A percentile compares a stretch with the other conserved stretches of the same genome.
Conservation (phyloP, 2,888 invertebrate species). For the Eledona agricola region DNA sequence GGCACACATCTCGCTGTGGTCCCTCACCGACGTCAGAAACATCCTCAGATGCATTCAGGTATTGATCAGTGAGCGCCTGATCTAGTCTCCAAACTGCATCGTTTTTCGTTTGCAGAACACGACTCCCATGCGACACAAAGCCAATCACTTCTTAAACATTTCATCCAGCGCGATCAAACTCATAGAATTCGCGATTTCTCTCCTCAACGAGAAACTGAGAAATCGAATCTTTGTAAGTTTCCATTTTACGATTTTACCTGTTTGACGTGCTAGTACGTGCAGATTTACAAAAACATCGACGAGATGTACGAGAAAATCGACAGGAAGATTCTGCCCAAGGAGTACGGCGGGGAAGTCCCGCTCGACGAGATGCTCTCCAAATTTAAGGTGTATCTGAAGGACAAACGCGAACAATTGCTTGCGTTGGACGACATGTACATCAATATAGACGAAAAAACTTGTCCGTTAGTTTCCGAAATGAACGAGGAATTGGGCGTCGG, state of each 20-base stretch:
- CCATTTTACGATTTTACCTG: background rate
- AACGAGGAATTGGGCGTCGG: constrained; percentile 77
- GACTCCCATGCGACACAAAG: constrained; percentile 90
- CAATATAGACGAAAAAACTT: constrained; percentile 68
- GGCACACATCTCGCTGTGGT: constrained; percentile 85
- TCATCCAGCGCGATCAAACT: constrained; percentile 82
- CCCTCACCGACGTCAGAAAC: constrained; percentile 78
- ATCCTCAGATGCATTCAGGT: constrained; percentile 83
- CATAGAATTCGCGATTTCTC: constrained; percentile 82
- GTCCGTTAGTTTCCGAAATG: constrained; percentile 61
- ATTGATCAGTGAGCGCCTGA: constrained; percentile 30
- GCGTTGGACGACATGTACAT: constrained; percentile 81
- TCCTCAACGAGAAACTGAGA: constrained; percentile 85
- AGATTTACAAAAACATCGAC: constrained; percentile 79
- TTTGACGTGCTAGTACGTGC: constrained; percentile 40
- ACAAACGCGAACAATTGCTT: constrained; percentile 71
- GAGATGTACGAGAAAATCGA: constrained; percentile 78
- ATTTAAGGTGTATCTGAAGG: constrained; percentile 72
- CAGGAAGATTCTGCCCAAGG: constrained; percentile 81
- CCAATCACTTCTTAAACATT: constrained; percentile 87
- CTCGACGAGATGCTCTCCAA: constrained; percentile 82
- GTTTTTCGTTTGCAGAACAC: constrained; percentile 72
- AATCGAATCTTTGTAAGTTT: constrained; percentile 79
- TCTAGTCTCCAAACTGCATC: background rate
- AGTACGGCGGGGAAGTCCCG: constrained; percentile 88